A percentile compares a stretch with the other conserved stretches of the same genome.
These are phyloP conservation scores for Lycodopsis pacificus DNA, from an alignment of 2,797 vertebrate genomes.

Conservation along the genomic window DNA sequence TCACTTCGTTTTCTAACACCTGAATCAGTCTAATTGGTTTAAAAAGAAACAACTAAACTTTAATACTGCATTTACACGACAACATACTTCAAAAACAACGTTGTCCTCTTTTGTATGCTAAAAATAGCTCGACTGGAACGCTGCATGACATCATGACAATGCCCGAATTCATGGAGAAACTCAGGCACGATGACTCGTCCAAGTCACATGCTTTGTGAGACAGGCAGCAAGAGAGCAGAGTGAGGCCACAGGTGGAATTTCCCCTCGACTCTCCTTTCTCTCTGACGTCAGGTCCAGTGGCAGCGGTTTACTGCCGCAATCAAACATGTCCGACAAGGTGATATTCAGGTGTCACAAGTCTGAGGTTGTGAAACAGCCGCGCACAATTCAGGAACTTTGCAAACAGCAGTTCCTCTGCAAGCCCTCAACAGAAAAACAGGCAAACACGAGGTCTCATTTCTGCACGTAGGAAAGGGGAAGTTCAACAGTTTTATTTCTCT, in stretches of 20 bases:
- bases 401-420: conserved; percentile 66
- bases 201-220: conserved; percentile 71
- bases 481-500: conserved; percentile 77
- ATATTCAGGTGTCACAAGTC: conserved; percentile 66
- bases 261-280: conserved; percentile 75
- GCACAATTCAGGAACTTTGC: conserved; percentile 70
- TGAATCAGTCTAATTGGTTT: background rate
- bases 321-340: conserved; percentile 69
- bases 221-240: conserved; percentile 49
- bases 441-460: conserved; percentile 23
- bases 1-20: background rate
- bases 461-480: conserved; percentile 67
- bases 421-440: conserved; percentile 43
- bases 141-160: conserved; percentile 56
- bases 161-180: conserved; percentile 47
- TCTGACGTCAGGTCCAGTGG: conserved; percentile 70
- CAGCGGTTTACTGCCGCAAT: conserved; percentile 36
- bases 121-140: conserved; percentile 54
- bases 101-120: conserved; percentile 30
- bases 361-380: conserved; percentile 34
- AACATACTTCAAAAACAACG: conserved; percentile 12
- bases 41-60: conserved; percentile 9
- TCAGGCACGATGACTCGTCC: conserved; percentile 41
- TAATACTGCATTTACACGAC: background rate
- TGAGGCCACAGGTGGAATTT: conserved; percentile 83